Percentiles rank a stretch among this genome's conserved stretches.
Evolutionary conservation across 1,140 invertebrate species (phyloP).

Genomic region (Drusus annulatus): DNA sequence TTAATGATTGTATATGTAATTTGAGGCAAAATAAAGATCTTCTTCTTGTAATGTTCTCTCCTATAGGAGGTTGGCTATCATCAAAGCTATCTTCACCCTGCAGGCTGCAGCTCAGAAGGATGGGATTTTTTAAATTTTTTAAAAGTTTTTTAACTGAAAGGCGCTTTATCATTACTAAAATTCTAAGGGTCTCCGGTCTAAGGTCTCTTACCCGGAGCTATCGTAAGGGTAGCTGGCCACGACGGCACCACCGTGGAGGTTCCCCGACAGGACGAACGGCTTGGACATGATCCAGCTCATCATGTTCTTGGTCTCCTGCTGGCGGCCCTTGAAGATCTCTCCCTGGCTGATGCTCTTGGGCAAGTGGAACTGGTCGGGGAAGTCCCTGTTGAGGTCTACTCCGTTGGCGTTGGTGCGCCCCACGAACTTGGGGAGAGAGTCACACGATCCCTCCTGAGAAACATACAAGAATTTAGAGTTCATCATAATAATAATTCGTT

Average conservation of each 20-base stretch:
- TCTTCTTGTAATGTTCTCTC: too few species aligned
- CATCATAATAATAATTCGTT: too few species aligned
- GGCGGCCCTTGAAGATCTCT: constrained; percentile 68
- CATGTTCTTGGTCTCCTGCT: constrained; percentile 93
- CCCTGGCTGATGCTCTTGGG: constrained; percentile 61
- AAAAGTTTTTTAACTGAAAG: too few species aligned
- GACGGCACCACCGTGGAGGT: constrained; percentile 92
- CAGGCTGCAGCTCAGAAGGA: too few species aligned
- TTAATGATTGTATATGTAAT: too few species aligned
- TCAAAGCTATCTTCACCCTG: too few species aligned
- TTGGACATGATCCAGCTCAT: constrained; percentile 90
- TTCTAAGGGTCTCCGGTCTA: too few species aligned
- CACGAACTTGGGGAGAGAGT: constrained; percentile 75
- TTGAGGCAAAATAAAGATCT: too few species aligned
- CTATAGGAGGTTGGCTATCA: too few species aligned
- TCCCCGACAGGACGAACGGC: constrained; percentile 93
- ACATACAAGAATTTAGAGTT: neutral
- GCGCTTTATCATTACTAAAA: too few species aligned
- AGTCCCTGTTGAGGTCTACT: constrained; percentile 90
- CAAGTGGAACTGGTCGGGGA: constrained; percentile 87
- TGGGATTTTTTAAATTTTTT: too few species aligned
- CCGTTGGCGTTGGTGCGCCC: constrained; percentile 86
- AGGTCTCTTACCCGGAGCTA: constrained; percentile 77
- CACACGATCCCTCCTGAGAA: constrained; percentile 84
- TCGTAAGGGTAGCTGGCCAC: constrained; percentile 94